Evolutionary conservation across 2,888 invertebrate species (phyloP).

Genomic region (Caenorhabditis doughertyi): DNA sequence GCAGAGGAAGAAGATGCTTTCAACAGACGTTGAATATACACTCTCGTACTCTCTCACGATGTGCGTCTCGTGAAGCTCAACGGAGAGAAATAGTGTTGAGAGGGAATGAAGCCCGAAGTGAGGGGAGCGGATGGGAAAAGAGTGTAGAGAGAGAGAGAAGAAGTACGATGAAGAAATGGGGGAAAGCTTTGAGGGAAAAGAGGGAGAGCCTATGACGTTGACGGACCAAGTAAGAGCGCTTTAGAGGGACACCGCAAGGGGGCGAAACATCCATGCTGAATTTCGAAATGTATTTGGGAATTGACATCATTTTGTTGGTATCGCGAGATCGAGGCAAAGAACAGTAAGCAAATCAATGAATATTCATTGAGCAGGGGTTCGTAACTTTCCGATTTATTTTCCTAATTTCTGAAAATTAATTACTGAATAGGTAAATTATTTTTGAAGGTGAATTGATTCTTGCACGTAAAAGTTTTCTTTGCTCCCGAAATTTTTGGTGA

Average conservation of each 20-base stretch:
- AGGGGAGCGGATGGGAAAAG: constrained; percentile 34
- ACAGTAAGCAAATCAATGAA: too few relatives aligned
- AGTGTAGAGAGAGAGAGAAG: constrained; percentile 14
- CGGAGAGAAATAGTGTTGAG: constrained; percentile 20
- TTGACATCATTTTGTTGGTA: not conserved
- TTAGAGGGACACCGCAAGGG: constrained; percentile 18
- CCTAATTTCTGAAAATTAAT: not conserved
- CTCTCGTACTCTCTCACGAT: constrained; percentile 22
- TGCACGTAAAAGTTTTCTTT: not conserved
- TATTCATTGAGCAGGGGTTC: too few relatives aligned
- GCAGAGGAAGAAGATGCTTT: constrained; percentile 50
- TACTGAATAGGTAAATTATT: too few relatives aligned
- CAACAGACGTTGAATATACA: constrained; percentile 22
- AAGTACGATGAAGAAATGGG: constrained; percentile 19
- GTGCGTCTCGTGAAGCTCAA: constrained; percentile 24
- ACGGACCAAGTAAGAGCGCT: constrained; percentile 60
- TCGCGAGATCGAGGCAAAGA: too few relatives aligned
- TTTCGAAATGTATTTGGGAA: constrained; percentile 3
- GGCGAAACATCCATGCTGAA: not conserved
- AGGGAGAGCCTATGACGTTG: constrained; percentile 54
- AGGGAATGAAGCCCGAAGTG: constrained; percentile 36
- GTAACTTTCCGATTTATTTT: too few relatives aligned
- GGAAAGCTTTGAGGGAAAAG: constrained; percentile 18
- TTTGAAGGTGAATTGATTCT: too few relatives aligned
- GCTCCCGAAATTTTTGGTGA: not conserved